Conservation (phyloP, 2,113 vertebrate genomes). For the Trichechus manatus region DNA sequence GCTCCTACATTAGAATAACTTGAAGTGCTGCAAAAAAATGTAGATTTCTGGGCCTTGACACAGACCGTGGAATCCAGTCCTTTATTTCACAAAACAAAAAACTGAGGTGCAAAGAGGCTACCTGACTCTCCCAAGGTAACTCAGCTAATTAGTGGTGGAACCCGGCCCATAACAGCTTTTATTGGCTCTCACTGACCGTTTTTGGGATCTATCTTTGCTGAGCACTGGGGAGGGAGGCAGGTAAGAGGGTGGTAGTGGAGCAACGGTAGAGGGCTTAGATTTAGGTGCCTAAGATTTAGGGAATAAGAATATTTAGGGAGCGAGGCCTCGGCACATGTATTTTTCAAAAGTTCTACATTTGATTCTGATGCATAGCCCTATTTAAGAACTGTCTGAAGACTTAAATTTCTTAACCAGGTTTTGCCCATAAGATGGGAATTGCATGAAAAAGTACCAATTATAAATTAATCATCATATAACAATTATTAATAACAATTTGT, state of each 20-base stretch:
- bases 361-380: background rate
- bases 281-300: background rate
- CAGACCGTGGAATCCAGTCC: background rate
- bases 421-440: background rate
- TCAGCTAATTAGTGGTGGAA: background rate
- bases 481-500: background rate
- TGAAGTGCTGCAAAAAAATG: no score
- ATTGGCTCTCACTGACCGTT: fast-evolving
- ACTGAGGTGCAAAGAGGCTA: background rate
- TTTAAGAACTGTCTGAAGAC: background rate
- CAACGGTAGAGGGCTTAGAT: background rate
- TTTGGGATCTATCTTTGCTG: background rate
- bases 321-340: background rate
- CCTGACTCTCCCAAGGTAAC: background rate
- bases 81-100: background rate
- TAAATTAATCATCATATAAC: background rate
- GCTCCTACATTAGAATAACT: background rate
- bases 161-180: background rate
- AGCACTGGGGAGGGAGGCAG: no score
- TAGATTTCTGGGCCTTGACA: background rate
- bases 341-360: background rate
- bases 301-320: background rate
- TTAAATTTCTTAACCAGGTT: background rate
- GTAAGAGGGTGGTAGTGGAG: fast-evolving
- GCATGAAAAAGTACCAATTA: background rate